Evolutionary conservation across 2,888 invertebrate genomes (phyloP).

Genomic region (Nudaria mundana): DNA sequence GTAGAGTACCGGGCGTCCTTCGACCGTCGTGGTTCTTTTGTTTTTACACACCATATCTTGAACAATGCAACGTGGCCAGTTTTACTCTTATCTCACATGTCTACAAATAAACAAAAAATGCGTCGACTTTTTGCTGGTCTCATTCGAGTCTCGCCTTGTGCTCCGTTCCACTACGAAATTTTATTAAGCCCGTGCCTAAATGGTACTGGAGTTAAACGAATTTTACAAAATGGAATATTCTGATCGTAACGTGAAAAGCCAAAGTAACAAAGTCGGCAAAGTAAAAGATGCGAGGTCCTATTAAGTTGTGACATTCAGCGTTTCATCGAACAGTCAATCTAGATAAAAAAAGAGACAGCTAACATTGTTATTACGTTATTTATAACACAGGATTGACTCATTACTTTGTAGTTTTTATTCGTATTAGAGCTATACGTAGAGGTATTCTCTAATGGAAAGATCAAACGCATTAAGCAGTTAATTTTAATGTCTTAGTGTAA

Average conservation of each 20-base stretch:
- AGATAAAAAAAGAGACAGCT: constrained; percentile 26
- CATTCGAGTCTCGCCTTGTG: constrained; percentile 32
- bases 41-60: constrained; percentile 69
- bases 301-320: constrained; percentile 28
- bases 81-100: constrained; percentile 41
- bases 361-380: constrained; percentile 50
- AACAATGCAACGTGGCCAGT: constrained; percentile 68
- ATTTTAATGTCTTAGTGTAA: constrained; percentile 79
- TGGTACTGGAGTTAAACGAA: constrained; percentile 42
- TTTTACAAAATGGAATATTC: constrained; percentile 43
- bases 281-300: constrained; percentile 31
- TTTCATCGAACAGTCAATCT: constrained; percentile 22
- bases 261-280: constrained; percentile 31
- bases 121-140: constrained; percentile 55
- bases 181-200: constrained; percentile 52
- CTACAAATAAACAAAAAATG: constrained; percentile 59
- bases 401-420: constrained; percentile 61
- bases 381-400: constrained; percentile 57
- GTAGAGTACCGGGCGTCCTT: constrained; percentile 43
- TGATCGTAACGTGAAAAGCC: constrained; percentile 36
- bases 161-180: constrained; percentile 49
- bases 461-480: constrained; percentile 75
- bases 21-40: constrained; percentile 53
- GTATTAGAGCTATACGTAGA: constrained; percentile 70
- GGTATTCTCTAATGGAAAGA: constrained; percentile 76